Base-by-base conservation (phyloP, 2,797 vertebrate genomes). In the Sebastes kiyomatsui region DNA sequence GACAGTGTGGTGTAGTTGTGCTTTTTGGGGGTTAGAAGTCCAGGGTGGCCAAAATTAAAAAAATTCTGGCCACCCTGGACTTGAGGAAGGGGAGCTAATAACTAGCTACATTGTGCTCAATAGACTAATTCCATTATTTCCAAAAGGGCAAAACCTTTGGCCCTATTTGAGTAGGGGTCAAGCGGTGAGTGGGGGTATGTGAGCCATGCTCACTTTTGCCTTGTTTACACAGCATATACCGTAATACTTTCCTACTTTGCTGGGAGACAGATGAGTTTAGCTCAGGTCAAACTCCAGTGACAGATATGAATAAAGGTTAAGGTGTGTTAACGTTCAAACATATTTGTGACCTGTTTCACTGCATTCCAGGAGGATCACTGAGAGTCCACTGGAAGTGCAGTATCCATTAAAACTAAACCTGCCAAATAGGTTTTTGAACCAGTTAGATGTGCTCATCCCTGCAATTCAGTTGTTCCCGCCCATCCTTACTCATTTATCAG, bases 401-500 rank as follows among this genome's bases (percentile, higher is more conserved):
- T 18, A 56, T 30, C 2, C 10, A 58, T 28, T 68, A 30, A 79
- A 82, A 79, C 14, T 1, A 22, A 80, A 77, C 68, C 76, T 77
- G 75, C 9, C 52, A 67, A 69, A 78, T 69, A 70, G 49, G n/a
- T 52, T 81, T 49, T 67, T 27, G 25, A 85, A 74, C 14, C 30
- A 66, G 75, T 62, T 18, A 22, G 38, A 77, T 32, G 11, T 30
- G 14, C 14, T 72, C 16, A 13, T 67, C 58, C 70, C 28, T 6
- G 12, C 16, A 23, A 33, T 25, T 62, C 7, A 49, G 59, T 69
- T 49, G 52, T 49, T 70, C 58, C 73, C 25, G 1, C 79, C 77
- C 52, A n/a, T 38, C 18, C 7, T 87, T 76, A 81, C 72, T 87
- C 75, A 84, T 84, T 80, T 55, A 77, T 79, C 67, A 79, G 56